Percentiles rank a stretch among this genome's conserved stretches.
Evolutionary conservation across 2,113 vertebrate genomes (phyloP).

Genomic region (Melanostigma gelatinosum): DNA sequence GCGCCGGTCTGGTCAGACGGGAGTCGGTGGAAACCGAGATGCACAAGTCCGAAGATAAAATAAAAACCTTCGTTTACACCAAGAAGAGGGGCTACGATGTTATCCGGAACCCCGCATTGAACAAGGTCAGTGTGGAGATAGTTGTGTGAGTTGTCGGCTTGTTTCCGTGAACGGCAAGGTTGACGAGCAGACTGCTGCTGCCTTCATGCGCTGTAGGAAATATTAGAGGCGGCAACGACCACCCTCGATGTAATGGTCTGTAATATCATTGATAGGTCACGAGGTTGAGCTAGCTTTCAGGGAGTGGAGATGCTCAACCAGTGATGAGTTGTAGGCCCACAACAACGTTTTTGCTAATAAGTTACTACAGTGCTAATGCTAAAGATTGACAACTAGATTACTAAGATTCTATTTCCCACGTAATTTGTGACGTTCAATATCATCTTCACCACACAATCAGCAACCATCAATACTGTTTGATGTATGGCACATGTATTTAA

Average conservation of each 20-base stretch:
- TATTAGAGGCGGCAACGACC: background rate
- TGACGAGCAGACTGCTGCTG: conserved; percentile 39
- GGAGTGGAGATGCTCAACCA: background rate
- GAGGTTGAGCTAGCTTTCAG: background rate
- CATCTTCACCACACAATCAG: background rate
- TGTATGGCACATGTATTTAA: background rate
- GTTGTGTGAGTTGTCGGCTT: background rate
- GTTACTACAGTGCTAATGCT: background rate
- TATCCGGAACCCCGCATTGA: conserved; percentile 87
- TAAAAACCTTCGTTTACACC: conserved; percentile 79
- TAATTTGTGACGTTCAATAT: background rate
- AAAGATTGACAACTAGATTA: background rate
- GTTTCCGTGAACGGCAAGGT: conserved; percentile 1
- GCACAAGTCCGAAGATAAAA: conserved; percentile 67
- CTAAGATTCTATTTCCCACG: too few species aligned
- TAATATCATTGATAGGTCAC: background rate
- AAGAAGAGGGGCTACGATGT: conserved; percentile 89
- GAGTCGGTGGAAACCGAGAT: conserved; percentile 82
- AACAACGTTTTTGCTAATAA: background rate
- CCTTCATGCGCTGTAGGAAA: conserved; percentile 54
- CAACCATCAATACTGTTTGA: background rate
- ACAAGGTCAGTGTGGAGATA: conserved; percentile 83
- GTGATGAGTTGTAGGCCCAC: background rate
- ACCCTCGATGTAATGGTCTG: background rate
- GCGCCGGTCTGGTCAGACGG: conserved; percentile 66